Evolutionary conservation across 2,113 vertebrate genomes (phyloP).

Genomic region (Boleophthalmus pectinirostris): DNA sequence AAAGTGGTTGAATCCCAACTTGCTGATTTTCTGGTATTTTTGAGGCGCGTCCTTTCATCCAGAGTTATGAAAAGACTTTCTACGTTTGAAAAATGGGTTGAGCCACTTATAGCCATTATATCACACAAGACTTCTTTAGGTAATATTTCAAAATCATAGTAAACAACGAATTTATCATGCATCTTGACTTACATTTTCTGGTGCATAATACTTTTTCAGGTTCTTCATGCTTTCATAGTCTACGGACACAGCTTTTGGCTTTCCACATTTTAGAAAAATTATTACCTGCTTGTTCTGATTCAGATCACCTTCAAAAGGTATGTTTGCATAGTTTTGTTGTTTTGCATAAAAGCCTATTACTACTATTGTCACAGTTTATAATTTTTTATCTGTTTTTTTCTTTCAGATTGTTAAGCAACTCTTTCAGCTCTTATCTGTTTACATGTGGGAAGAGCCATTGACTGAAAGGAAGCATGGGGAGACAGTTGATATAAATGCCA

Average conservation of each 20-base stretch:
- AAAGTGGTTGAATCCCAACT: constrained; percentile 79
- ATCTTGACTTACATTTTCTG: not conserved
- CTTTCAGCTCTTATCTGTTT: constrained; percentile 76
- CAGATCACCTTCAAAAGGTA: constrained; percentile 76
- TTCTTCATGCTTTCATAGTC: constrained; percentile 72
- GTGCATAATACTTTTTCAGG: constrained; percentile 40
- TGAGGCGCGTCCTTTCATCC: constrained; percentile 76
- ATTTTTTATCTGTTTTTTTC: not conserved
- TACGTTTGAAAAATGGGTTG: constrained; percentile 78
- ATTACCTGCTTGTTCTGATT: constrained; percentile 77
- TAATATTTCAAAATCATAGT: constrained; percentile 13
- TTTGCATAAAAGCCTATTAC: not conserved
- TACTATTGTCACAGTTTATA: not conserved
- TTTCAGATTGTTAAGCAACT: constrained; percentile 77
- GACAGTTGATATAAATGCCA: constrained; percentile 45
- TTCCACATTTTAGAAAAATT: constrained; percentile 81
- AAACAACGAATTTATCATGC: not conserved
- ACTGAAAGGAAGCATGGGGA: constrained; percentile 56
- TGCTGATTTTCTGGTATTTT: constrained; percentile 81
- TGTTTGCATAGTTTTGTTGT: not conserved
- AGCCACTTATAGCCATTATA: constrained; percentile 80
- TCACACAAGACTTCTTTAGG: constrained; percentile 75
- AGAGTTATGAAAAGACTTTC: constrained; percentile 72
- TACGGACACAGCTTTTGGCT: constrained; percentile 79
- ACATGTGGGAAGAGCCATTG: constrained; percentile 82